Evolutionary conservation across 2,113 vertebrate species (phyloP).

Genomic region (Trogon melanurus): DNA sequence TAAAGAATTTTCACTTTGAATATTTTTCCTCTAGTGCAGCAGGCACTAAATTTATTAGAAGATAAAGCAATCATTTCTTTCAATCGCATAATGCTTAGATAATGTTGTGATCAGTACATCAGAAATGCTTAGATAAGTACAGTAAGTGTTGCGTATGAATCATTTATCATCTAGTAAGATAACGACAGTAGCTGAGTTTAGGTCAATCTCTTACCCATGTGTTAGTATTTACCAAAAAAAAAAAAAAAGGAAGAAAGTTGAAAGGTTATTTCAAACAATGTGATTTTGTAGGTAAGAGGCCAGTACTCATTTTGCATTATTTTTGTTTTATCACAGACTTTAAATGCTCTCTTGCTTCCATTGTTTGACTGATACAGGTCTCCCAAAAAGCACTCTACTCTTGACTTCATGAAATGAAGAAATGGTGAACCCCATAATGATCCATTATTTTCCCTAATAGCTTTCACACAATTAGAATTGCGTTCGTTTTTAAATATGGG

Average conservation of each 20-base stretch:
- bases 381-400: background rate
- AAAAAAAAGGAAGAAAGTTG: background rate
- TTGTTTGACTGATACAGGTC: background rate
- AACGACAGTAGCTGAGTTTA: slow-evolving; percentile 18
- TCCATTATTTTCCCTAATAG: background rate
- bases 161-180: slow-evolving; percentile 1
- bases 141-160: background rate
- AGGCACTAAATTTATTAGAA: background rate
- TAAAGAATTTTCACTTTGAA: background rate
- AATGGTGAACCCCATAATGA: background rate
- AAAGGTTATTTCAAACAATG: background rate
- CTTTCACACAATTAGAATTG: background rate
- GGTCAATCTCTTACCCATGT: background rate
- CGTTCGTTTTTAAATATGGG: background rate
- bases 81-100: background rate
- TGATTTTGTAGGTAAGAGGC: background rate
- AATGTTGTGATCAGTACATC: background rate
- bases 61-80: slow-evolving; percentile 4
- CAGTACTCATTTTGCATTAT: background rate
- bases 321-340: background rate
- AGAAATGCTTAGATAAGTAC: slow-evolving; percentile 9
- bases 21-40: background rate
- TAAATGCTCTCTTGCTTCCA: background rate
- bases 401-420: background rate
- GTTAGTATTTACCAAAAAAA: background rate